A percentile compares a stretch with the other conserved stretches of the same genome.
Conservation (phyloP, 2,113 vertebrate species). For the Melanocharis versteri region DNA sequence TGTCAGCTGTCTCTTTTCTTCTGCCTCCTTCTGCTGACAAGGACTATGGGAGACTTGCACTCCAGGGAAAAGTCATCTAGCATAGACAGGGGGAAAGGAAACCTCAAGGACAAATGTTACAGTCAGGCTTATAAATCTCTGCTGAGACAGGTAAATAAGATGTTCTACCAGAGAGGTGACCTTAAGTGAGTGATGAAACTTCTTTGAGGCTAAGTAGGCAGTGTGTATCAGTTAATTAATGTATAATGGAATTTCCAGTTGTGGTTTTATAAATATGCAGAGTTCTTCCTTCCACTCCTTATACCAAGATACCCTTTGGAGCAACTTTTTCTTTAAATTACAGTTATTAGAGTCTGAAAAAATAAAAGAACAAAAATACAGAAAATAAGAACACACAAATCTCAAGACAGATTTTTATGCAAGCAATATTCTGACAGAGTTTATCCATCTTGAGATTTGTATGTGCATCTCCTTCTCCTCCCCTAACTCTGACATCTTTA, state of each 20-base stretch:
- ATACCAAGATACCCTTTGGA: neutral
- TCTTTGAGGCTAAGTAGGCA: neutral
- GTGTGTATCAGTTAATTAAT: neutral
- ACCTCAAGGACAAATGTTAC: neutral
- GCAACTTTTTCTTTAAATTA: neutral
- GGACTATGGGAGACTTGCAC: neutral
- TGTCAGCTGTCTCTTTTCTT: neutral
- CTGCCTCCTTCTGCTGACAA: neutral
- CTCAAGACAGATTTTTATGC: neutral
- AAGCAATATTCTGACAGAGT: neutral
- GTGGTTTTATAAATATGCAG: neutral
- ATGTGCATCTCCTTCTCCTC: neutral
- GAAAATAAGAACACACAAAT: neutral
- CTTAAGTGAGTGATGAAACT: neutral
- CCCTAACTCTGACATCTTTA: neutral
- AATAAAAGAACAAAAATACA: neutral
- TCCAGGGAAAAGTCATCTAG: neutral
- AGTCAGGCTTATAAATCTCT: neutral
- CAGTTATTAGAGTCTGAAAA: neutral
- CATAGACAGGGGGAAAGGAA: neutral
- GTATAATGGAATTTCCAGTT: neutral
- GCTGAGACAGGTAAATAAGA: neutral
- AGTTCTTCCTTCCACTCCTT: neutral
- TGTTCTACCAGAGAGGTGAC: neutral
- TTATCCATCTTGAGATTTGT: neutral